Evolutionary conservation across 2,113 vertebrate species (phyloP).

Genomic region (Periophthalmodon schlosseri): DNA sequence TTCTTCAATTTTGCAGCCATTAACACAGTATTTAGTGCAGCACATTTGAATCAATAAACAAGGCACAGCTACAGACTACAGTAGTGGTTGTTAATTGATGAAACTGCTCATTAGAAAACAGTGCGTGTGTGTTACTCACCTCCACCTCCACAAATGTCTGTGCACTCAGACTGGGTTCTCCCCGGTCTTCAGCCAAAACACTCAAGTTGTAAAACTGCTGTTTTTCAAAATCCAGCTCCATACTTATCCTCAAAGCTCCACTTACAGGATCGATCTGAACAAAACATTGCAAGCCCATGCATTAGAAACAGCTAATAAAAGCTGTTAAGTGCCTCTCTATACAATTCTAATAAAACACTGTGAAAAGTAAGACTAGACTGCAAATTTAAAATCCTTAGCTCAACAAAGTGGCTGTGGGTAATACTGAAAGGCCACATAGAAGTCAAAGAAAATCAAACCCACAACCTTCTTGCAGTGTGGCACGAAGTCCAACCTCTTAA

Average conservation of each 20-base stretch:
- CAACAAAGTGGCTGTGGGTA: conserved; percentile 79
- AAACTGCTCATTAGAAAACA: conserved; percentile 13
- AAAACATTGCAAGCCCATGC: conserved; percentile 27
- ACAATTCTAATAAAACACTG: not conserved
- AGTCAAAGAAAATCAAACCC: not conserved
- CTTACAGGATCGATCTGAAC: conserved; percentile 82
- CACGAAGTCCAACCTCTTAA: no score
- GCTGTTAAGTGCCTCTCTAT: conserved; percentile 5
- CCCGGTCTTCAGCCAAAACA: conserved; percentile 88
- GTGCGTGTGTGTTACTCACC: conserved; percentile 50
- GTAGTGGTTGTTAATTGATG: conserved; percentile 9
- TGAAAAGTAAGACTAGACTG: not conserved
- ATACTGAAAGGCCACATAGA: not conserved
- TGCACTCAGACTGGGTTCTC: conserved; percentile 83
- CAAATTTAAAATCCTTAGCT: conserved; percentile 78
- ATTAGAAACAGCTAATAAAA: conserved; percentile 27
- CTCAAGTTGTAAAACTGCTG: conserved; percentile 94
- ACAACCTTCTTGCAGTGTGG: not conserved
- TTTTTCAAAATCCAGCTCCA: conserved; percentile 91
- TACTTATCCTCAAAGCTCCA: conserved; percentile 85
- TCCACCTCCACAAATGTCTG: conserved; percentile 93
- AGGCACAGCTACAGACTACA: conserved; percentile 7
- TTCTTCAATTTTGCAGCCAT: not conserved
- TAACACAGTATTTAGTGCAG: conserved; percentile 5
- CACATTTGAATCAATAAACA: conserved; percentile 3